Conservation (phyloP, 2,888 invertebrate species). For the Euphydryas editha region DNA sequence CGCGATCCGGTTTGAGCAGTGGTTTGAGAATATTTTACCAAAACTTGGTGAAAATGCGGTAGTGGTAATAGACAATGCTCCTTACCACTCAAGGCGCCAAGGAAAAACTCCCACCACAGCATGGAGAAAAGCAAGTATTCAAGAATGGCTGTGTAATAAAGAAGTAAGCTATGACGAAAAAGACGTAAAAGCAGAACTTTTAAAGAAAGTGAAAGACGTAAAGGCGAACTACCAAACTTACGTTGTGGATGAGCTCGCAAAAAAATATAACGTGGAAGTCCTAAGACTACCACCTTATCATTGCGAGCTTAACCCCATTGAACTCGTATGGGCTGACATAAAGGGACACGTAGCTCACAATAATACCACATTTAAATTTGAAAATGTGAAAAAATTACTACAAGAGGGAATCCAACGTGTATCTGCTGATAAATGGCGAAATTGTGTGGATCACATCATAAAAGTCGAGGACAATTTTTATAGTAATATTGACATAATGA, state of each 20-base stretch:
- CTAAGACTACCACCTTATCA: neutral
- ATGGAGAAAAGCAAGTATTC: neutral
- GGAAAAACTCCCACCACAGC: neutral
- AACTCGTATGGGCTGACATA: slow-evolving; percentile 29
- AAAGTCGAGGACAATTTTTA: neutral
- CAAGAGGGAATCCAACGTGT: neutral
- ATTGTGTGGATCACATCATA: neutral
- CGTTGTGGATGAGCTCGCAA: neutral
- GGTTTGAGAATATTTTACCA: too few relatives aligned
- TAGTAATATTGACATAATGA: too few relatives aligned
- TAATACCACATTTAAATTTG: slow-evolving; percentile 34
- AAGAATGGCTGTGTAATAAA: neutral
- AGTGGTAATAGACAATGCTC: too few relatives aligned
- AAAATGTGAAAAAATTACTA: slow-evolving; percentile 11
- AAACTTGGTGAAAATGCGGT: too few relatives aligned
- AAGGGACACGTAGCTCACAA: slow-evolving; percentile 27
- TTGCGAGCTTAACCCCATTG: too few relatives aligned
- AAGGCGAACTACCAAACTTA: neutral
- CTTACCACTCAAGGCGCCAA: neutral
- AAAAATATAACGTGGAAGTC: too few relatives aligned
- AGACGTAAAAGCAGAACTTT: neutral
- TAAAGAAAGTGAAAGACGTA: neutral
- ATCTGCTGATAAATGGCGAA: neutral
- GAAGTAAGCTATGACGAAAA: neutral
- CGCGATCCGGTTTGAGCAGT: neutral